Evolutionary conservation across 1,140 invertebrate genomes (phyloP).

Genomic region (Spodoptera litura): DNA sequence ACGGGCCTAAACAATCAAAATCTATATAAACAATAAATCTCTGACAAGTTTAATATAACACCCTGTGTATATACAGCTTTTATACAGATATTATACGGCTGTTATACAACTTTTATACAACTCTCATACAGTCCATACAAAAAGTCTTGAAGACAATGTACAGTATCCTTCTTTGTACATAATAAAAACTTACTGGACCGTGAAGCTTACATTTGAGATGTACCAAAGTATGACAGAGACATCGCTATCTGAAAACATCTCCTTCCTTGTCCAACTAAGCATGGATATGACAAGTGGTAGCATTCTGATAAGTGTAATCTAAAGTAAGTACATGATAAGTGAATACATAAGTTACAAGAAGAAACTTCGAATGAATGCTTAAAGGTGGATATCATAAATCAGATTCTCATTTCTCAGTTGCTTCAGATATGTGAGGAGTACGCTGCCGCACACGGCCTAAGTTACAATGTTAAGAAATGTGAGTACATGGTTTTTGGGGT

Average conservation of each 20-base stretch:
- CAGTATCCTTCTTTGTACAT: constrained; percentile 1
- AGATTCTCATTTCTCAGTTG: too few species aligned
- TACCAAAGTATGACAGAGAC: background rate
- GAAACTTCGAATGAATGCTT: background rate
- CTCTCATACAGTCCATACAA: background rate
- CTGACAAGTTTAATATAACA: constrained; percentile 20
- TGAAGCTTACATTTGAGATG: constrained; percentile 3
- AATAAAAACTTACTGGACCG: constrained; percentile 33
- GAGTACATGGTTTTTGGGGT: too few species aligned
- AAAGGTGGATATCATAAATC: constrained; percentile 22
- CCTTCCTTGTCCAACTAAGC: background rate
- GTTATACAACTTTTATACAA: too few species aligned
- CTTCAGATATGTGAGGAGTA: too few species aligned
- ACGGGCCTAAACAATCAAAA: constrained; percentile 13
- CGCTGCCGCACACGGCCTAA: too few species aligned
- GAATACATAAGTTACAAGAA: constrained; percentile 28
- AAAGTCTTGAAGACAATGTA: background rate
- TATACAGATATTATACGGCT: too few species aligned
- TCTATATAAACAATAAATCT: constrained; percentile 1
- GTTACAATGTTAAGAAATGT: too few species aligned
- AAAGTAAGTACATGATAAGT: constrained; percentile 1
- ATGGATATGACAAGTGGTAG: background rate
- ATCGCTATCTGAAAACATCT: background rate
- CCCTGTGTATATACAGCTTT: background rate
- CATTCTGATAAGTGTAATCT: background rate